Evolutionary conservation across 2,113 vertebrate species (phyloP), one percentile per base, ranked within the genome.

Genomic region (Perca schrenkii): DNA sequence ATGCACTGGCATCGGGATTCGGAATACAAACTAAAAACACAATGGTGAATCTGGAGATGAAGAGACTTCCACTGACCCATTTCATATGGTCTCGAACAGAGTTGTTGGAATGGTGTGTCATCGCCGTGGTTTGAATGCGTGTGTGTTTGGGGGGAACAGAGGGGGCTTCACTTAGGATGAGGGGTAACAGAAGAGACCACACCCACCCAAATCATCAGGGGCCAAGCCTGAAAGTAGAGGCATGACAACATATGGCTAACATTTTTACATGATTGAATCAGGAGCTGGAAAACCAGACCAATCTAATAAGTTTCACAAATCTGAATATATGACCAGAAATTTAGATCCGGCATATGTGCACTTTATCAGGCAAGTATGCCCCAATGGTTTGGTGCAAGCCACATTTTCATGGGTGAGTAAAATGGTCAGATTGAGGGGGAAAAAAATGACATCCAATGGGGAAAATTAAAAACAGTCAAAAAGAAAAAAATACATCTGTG

Each of bases 81-180:
- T 96, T 96, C 95, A 95, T 95, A 94, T 96, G 95, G 86, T 95
- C 95, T 91, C 95, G 94, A 83, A 95, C 93, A 90, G 93, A 90
- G 93, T 79, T 95, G 95, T 93, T 95, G 88, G 95, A 92, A 93
- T 94, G 94, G 92, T 96, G 94, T 89, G 95, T 95, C 95, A 96
- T 95, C 92, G 92, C 77, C 91, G 86, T 87, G 89, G 87, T 93
- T 94, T 92, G 89, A 93, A 92, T 95, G 93, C 89, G 92, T 95
- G 93, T 89, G 91, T 93, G 89, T 93, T 92, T 93, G 89, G 85
- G 90, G 90, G 90, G 72, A 82, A 94, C 85, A 86, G 81, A 70
- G 83, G 86, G 82, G 85, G 83, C 92, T 89, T 95, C 95, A 90
- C 89, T 94, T 93, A 83, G 90, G 94, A 92, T 93, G 86, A 93